phyloP scores from a whole-genome alignment of 2,113 vertebrate genomes.

The Plotosus lineatus region DNA sequence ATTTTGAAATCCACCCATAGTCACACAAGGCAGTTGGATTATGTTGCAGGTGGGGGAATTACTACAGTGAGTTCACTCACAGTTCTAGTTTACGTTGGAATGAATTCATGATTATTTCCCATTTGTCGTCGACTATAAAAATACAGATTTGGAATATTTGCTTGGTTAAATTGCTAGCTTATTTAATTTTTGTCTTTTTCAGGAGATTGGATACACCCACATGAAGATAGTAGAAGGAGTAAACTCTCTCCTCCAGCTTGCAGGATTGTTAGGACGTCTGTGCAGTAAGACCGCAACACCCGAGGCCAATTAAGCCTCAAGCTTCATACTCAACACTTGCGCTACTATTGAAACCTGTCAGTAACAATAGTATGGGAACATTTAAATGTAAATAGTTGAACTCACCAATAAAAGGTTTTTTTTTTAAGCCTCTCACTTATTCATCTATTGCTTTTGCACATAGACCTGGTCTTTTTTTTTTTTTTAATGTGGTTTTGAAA shows the following conservation, averaged over 20 bases:
- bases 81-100: background rate
- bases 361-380: background rate
- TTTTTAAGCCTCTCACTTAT: slow-evolving; percentile 8
- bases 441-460: background rate
- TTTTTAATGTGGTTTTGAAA: background rate
- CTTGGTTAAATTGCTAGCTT: background rate
- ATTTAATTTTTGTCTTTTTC: slow-evolving; percentile 24
- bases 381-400: slow-evolving; percentile 34
- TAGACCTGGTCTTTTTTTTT: background rate
- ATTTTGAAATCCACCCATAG: too few species aligned
- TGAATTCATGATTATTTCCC: background rate
- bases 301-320: slow-evolving; percentile 71
- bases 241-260: slow-evolving; percentile 93
- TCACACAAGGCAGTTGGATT: too few species aligned
- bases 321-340: background rate
- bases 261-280: slow-evolving; percentile 86
- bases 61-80: too few species aligned
- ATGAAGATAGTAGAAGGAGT: slow-evolving; percentile 92
- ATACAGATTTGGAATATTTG: background rate
- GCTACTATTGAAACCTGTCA: background rate
- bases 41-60: too few species aligned
- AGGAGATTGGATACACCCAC: slow-evolving; percentile 97
- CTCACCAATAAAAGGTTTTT: background rate
- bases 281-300: slow-evolving; percentile 86
- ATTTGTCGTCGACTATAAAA: background rate